Percentiles rank a stretch among this genome's conserved stretches.
Conservation (phyloP, 2,113 vertebrate species). For the Brachyistius frenatus region DNA sequence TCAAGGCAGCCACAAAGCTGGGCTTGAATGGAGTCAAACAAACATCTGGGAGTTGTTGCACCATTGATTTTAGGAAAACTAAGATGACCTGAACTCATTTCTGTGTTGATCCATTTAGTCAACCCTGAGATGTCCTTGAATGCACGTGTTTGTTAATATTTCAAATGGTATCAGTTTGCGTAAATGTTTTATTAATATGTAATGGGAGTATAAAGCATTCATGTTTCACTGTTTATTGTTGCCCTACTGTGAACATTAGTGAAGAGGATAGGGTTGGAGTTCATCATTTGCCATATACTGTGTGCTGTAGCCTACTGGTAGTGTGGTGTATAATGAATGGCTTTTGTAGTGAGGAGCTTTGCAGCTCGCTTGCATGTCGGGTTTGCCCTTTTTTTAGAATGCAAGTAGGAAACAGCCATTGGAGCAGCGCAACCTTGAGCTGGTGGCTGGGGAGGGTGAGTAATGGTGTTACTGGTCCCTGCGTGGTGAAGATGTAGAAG, state of each 20-base stretch:
- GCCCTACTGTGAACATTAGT: conserved; percentile 12
- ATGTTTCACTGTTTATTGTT: not conserved
- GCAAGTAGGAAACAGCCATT: conserved; percentile 46
- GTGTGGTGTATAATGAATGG: conserved; percentile 32
- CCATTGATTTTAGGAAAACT: conserved; percentile 25
- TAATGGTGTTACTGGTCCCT: conserved; percentile 76
- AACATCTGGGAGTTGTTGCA: not conserved
- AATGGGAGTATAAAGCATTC: not conserved
- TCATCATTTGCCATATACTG: conserved; percentile 20
- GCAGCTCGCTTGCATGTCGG: conserved; percentile 44
- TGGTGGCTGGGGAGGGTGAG: conserved; percentile 53
- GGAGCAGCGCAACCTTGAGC: conserved; percentile 72
- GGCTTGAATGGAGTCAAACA: conserved; percentile 3
- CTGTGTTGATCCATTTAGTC: conserved; percentile 17
- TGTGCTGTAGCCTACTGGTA: conserved; percentile 54
- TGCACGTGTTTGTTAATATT: conserved; percentile 13
- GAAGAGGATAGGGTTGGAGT: not conserved
- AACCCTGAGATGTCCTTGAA: conserved; percentile 26
- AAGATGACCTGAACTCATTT: conserved; percentile 34
- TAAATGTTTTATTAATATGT: conserved; percentile 8
- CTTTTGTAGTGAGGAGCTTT: conserved; percentile 41
- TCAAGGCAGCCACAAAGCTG: conserved; percentile 12
- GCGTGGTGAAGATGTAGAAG: conserved; percentile 52
- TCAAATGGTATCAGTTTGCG: not conserved
- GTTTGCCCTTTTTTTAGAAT: conserved; percentile 58